Base-by-base conservation (phyloP, 64 coral and sea anemone species). In the Catalaphyllia jardinei region DNA sequence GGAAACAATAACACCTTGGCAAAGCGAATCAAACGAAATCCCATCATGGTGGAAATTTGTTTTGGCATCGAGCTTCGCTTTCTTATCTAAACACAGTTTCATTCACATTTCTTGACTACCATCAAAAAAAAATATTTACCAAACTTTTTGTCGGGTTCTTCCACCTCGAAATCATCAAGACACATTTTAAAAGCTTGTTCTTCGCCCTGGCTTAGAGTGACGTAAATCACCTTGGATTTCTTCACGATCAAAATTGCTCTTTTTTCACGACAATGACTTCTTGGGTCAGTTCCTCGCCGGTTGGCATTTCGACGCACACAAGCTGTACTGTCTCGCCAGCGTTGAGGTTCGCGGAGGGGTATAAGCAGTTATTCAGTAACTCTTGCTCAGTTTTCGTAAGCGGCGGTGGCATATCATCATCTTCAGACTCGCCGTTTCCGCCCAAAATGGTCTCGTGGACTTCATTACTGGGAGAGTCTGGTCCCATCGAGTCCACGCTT, bases 401-500 rank as follows among this genome's bases (percentile, higher is more conserved):
- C 13, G 81, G 81, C 8, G 81, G 81, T 28, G 81, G 33, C 27
- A 85, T 85, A 49, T 69, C 81, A 12, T 69, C 31, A 28, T 85
- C 81, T 25, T 85, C 81, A 0, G 81, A 49, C 16, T 42, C 81
- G 20, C 33, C 81, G 27, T 52, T 85, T 17, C 42, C 81, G 39
- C 22, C 39, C 63, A 85, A 85, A 17, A 85, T 67, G 22, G 60
- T 63, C 50, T 64, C 81, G 24, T 85, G 62, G 6, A 85, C 61
- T 2, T 20, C 22, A 2, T 22, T 22, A 25, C n/a, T 69, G 8
- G 62, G 62, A 71, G 81, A 85, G 14, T 85, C 80, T 3, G 81
- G 63, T 10, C 64, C 84, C 62, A 87, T 55, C 15, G 90, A 87
- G 46, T 92, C 89, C 1, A 91, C 25, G 33, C 89, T 92, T 67